Conservation (phyloP, 2,113 vertebrate genomes). For the Pogona vitticeps region DNA sequence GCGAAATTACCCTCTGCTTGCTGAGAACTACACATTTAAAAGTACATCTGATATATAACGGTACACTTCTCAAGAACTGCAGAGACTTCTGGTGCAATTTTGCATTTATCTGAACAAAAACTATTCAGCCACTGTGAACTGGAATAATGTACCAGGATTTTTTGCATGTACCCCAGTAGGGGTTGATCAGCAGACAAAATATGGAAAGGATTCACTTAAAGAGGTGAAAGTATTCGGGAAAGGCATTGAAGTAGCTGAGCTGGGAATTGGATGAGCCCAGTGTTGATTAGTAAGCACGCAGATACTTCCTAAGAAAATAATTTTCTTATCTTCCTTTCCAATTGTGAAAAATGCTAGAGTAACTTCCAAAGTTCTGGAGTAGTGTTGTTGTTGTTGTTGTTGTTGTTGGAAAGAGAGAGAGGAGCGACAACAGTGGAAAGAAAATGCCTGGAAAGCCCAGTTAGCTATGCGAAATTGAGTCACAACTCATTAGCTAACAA, state of each 20-base stretch:
- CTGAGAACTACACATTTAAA: not conserved
- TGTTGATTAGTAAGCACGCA: not conserved
- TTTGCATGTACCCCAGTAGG: not conserved
- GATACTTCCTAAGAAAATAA: too few species aligned
- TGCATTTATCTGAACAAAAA: not conserved
- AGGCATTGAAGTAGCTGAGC: not conserved
- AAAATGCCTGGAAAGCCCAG: too few species aligned
- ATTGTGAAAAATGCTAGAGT: too few species aligned
- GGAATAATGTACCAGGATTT: not conserved
- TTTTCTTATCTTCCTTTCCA: too few species aligned
- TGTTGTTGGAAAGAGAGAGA: too few species aligned
- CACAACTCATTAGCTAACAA: too few species aligned
- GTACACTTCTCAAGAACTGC: not conserved
- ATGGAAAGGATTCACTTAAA: not conserved
- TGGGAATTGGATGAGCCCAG: not conserved
- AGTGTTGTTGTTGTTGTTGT: too few species aligned
- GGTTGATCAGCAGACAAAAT: not conserved
- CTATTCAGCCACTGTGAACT: not conserved
- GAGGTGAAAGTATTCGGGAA: not conserved
- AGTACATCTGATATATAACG: conserved; percentile 18
- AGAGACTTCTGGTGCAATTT: conserved; percentile 5
- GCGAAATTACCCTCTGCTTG: not conserved
- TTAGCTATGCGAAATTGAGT: too few species aligned
- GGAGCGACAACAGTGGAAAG: too few species aligned
- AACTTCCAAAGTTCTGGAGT: not conserved